A percentile compares a stretch with the other conserved stretches of the same genome.
Conservation (phyloP, 2,797 vertebrate species). For the Muscicapa comitata region DNA sequence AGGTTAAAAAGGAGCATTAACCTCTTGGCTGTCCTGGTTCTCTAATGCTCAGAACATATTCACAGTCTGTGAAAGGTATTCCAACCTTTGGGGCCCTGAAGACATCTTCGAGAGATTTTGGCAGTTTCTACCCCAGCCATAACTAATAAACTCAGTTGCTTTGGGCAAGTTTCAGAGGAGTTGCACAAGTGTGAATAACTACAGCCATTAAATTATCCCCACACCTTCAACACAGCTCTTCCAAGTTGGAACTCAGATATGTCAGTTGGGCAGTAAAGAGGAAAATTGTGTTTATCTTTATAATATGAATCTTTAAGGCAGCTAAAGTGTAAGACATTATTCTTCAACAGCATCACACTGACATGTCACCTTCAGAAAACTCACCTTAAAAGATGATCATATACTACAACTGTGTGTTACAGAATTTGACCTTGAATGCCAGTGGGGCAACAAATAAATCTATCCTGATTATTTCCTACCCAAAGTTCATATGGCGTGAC, state of each 20-base stretch:
- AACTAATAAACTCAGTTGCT: neutral
- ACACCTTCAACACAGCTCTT: neutral
- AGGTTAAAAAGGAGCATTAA: neutral
- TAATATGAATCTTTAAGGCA: neutral
- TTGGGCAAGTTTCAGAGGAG: neutral
- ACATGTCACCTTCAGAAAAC: neutral
- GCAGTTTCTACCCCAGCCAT: neutral
- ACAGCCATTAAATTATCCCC: neutral
- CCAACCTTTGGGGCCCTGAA: neutral
- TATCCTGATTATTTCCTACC: neutral
- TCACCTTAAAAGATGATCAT: neutral
- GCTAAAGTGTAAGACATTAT: neutral
- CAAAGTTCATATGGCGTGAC: neutral
- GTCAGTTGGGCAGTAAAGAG: neutral
- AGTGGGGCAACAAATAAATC: neutral
- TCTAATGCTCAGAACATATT: neutral
- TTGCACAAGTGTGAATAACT: neutral
- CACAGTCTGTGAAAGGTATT: neutral
- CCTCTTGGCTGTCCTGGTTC: neutral
- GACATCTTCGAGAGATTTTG: neutral
- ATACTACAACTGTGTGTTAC: neutral
- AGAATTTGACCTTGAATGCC: neutral
- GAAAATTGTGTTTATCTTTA: conserved; percentile 18
- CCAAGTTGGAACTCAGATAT: neutral
- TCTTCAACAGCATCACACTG: neutral